Evolutionary conservation across 2,888 invertebrate species (phyloP).

Genomic region (Drosophila neonasuta): DNA sequence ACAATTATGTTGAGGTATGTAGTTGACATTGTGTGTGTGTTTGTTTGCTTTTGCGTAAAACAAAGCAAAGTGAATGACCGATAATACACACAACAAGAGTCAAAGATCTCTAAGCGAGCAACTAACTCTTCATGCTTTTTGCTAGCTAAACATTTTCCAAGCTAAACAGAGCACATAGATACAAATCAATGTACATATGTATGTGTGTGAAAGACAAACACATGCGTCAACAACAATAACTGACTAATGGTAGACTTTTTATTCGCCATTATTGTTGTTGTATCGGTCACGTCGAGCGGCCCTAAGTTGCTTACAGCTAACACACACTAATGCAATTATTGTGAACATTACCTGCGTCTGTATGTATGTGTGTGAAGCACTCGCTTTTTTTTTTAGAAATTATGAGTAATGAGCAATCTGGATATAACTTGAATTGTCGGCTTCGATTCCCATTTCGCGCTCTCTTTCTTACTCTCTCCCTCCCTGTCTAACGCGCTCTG

Average conservation of each 20-base stretch:
- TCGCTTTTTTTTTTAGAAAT: conserved; percentile 44
- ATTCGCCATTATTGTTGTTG: conserved; percentile 3
- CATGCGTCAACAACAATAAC: conserved; percentile 22
- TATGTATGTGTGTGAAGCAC: conserved; percentile 13
- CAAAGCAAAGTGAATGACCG: conserved; percentile 72
- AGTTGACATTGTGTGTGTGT: conserved; percentile 3
- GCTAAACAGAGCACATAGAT: conserved; percentile 22
- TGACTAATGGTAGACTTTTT: conserved; percentile 15
- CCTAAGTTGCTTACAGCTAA: conserved; percentile 40
- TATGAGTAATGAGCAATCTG: conserved; percentile 71
- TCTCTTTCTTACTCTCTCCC: not conserved
- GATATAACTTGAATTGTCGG: conserved; percentile 51
- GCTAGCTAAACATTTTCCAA: conserved; percentile 21
- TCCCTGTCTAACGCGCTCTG: conserved; percentile 15
- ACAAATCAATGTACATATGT: not conserved
- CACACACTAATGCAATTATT: conserved; percentile 29
- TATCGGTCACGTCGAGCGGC: conserved; percentile 37
- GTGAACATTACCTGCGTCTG: conserved; percentile 27
- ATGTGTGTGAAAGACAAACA: not conserved
- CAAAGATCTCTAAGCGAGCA: conserved; percentile 52
- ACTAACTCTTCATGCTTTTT: conserved; percentile 8
- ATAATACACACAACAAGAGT: conserved; percentile 35
- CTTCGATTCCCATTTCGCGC: conserved; percentile 2
- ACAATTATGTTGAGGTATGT: conserved; percentile 63
- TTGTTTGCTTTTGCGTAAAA: conserved; percentile 29